Base-by-base conservation (phyloP, 2,113 vertebrate genomes). In the Phrynosoma blainvillii region DNA sequence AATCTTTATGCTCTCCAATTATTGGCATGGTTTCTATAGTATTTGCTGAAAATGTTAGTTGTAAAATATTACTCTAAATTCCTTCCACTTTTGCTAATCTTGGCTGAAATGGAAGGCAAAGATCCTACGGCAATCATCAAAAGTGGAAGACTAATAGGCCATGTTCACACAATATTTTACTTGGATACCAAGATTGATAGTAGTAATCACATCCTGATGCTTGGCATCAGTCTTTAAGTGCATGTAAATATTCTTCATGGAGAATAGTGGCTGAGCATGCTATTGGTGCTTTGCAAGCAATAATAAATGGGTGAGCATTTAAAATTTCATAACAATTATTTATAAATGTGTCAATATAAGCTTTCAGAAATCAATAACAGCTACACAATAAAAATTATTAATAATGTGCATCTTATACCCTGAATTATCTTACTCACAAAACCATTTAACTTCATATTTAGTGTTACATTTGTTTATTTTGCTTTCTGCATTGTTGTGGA, bases 1-100 rank as follows among this genome's bases (percentile, higher is more conserved):
- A 91, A 85, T 87, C 54, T 86, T 83, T 88, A 88, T 87, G 54
- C 59, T 3, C 82, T 92, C 92, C 90, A 93, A 90, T 91, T 92
- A 76, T 82, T 95, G 93, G 91, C 86, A 85, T 94, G 90, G 80
- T 47, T 89, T 92, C 90, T 90, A 70, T 88, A 91, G n/a, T 88
- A 86, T 89, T 93, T 93, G 83, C 73, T 95, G 87, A 91, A 47
- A 89, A 87, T 89, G 84, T 9, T 92, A 66, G 30, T 88, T 0
- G 0, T 85, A 90, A 90, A 94, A 82, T 92, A 91, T 75, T 89
- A 74, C 84, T 87, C 81, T 84, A 56, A 89, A 87, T 83, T 88
- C 84, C 89, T 92, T 68, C 30, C 92, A 74, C 87, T 93, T 95
- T 91, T 90, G 65, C 90, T 92, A 78, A 42, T 83, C 20, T 77